Evolutionary conservation across 2,113 vertebrate genomes (phyloP), one percentile per base, ranked within the genome.

Genomic region (Damaliscus lunatus): DNA sequence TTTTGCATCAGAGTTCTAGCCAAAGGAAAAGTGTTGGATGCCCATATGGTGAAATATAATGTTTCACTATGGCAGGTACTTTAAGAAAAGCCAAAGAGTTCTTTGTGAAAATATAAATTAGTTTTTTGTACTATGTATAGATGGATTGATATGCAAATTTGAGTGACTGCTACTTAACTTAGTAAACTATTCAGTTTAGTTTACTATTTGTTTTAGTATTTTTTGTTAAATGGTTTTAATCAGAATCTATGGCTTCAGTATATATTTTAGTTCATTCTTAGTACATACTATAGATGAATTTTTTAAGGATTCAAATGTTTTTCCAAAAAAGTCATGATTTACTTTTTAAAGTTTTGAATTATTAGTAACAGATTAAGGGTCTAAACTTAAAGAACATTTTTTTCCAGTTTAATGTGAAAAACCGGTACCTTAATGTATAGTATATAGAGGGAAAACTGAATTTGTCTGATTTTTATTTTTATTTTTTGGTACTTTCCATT

Each of bases 311-410:
- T 74, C 46, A 87, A n/a, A 71, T 92, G 6, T 71, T 25, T 78
- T 94, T 97, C 52, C 83, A 85, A 86, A 90, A 60, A 23, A 62
- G 36, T 62, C 6, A 48, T 94, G 62, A 50, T 88, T 40, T 57
- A 19, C 59, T 78, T 43, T 74, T 52, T 36, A 67, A 71, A 84
- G 40, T 55, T 95, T 90, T 59, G 21, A 23, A 59, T 59, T 92
- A 36, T 57, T 94, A 91, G n/a, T 83, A 84, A 91, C 48, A 40
- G 48, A 81, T 40, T 46, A 78, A 84, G 29, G 53, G 50, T 53
- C 31, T 53, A 88, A 96, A 95, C 16, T 94, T 93, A 84, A 93
- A 80, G 48, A 97, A 82, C 57, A 93, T 27, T 92, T n/a, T 33
- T 96, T 90, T 91, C 21, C 48, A 46, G 43, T 67, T 90, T 87